Evolutionary conservation across 2,888 invertebrate genomes (phyloP).

Genomic region (Aphidoletes aphidimyza): DNA sequence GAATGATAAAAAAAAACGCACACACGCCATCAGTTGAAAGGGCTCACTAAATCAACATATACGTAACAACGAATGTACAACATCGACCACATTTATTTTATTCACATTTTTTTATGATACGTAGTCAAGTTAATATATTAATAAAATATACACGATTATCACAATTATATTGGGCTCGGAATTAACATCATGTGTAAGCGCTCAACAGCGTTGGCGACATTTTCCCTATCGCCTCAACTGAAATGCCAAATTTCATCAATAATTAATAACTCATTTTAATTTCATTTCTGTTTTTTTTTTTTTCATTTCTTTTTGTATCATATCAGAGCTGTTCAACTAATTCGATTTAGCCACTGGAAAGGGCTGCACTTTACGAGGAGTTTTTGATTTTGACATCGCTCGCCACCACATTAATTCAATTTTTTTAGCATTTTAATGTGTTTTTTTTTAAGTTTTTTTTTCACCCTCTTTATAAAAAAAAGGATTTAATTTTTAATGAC

Average conservation of each 20-base stretch:
- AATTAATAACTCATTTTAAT: slow-evolving; percentile 26
- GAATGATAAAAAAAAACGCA: not conserved
- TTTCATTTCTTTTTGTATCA: too few relatives aligned
- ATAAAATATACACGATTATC: not conserved
- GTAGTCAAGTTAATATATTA: not conserved
- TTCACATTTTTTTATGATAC: not conserved
- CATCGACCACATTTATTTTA: not conserved
- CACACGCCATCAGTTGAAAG: not conserved
- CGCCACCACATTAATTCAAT: slow-evolving; percentile 1
- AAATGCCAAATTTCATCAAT: slow-evolving; percentile 34
- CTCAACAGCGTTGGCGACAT: not conserved
- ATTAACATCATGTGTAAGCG: not conserved
- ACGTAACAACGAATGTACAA: not conserved
- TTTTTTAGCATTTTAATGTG: not conserved
- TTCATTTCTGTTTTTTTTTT: not conserved
- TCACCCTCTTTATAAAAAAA: not conserved
- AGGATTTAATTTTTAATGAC: not conserved
- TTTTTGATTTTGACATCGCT: not conserved
- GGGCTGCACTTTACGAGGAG: not conserved
- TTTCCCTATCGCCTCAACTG: not conserved
- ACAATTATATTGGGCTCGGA: not conserved
- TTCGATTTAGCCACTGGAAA: not conserved
- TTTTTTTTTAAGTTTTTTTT: not conserved
- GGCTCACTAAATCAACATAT: not conserved
- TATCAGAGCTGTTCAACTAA: not conserved